These are phyloP conservation scores for Acrobasis repandana DNA, from an alignment of 2,888 invertebrate species.

Conservation along the genomic window DNA sequence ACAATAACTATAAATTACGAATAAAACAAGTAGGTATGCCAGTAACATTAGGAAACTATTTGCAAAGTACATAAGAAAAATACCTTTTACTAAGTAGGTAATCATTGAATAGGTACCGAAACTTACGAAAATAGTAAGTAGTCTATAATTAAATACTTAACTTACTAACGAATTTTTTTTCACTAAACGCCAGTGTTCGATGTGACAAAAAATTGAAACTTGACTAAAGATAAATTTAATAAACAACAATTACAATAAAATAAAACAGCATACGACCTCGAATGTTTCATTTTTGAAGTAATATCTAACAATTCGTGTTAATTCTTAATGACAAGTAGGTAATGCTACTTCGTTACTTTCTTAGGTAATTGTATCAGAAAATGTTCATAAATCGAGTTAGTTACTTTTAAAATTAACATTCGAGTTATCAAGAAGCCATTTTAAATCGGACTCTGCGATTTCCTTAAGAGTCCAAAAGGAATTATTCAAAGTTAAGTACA, in stretches of 20 bases:
- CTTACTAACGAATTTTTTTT: slow-evolving; percentile 67
- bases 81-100: slow-evolving; percentile 33
- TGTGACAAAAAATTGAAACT: slow-evolving; percentile 54
- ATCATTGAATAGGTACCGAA: slow-evolving; percentile 28
- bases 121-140: slow-evolving; percentile 49
- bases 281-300: neutral
- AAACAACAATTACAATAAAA: slow-evolving; percentile 55
- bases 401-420: slow-evolving; percentile 18
- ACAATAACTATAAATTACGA: slow-evolving; percentile 30
- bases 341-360: too few relatives aligned
- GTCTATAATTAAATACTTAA: slow-evolving; percentile 73
- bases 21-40: slow-evolving; percentile 44
- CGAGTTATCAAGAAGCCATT: slow-evolving; percentile 25
- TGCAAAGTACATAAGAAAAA: slow-evolving; percentile 19
- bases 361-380: neutral
- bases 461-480: slow-evolving; percentile 27
- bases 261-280: slow-evolving; percentile 32
- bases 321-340: too few relatives aligned
- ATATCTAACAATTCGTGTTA: too few relatives aligned
- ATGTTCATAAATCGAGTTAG: neutral
- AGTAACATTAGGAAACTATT: slow-evolving; percentile 37
- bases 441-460: slow-evolving; percentile 7
- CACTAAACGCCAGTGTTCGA: slow-evolving; percentile 78
- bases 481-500: slow-evolving; percentile 62
- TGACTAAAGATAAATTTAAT: slow-evolving; percentile 42